Evolutionary conservation across 2,888 invertebrate species (phyloP).

Genomic region (Eristalinus aeneus): DNA sequence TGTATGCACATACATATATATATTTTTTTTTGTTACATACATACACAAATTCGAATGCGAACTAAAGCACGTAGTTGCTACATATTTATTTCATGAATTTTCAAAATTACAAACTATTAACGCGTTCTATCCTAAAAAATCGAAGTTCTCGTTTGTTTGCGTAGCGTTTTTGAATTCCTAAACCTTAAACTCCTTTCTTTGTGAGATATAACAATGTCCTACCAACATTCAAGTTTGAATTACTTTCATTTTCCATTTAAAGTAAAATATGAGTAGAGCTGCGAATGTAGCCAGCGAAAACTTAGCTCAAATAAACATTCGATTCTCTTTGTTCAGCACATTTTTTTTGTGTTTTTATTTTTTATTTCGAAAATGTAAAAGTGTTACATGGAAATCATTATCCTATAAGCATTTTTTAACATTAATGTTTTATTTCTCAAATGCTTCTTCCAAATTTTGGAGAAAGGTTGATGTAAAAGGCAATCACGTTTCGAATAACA

Average conservation of each 20-base stretch:
- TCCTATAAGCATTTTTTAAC: conserved; percentile 30
- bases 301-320: not conserved
- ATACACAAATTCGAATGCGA: too few relatives aligned
- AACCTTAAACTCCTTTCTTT: too few relatives aligned
- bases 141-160: too few relatives aligned
- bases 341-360: not conserved
- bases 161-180: too few relatives aligned
- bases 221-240: not conserved
- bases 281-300: not conserved
- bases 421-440: conserved; percentile 38
- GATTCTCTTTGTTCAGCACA: not conserved
- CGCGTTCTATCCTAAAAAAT: not conserved
- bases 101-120: not conserved
- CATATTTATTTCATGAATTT: not conserved
- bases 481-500: conserved; percentile 69
- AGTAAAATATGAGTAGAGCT: not conserved
- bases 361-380: not conserved
- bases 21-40: too few relatives aligned
- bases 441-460: conserved; percentile 58
- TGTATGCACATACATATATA: not conserved
- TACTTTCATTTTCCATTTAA: not conserved
- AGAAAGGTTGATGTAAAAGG: conserved; percentile 64
- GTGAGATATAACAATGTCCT: too few relatives aligned
- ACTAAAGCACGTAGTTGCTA: too few relatives aligned
- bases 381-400: conserved; percentile 55